Evolutionary conservation across 2,113 vertebrate genomes (phyloP).

Genomic region (Donacobius atricapilla): DNA sequence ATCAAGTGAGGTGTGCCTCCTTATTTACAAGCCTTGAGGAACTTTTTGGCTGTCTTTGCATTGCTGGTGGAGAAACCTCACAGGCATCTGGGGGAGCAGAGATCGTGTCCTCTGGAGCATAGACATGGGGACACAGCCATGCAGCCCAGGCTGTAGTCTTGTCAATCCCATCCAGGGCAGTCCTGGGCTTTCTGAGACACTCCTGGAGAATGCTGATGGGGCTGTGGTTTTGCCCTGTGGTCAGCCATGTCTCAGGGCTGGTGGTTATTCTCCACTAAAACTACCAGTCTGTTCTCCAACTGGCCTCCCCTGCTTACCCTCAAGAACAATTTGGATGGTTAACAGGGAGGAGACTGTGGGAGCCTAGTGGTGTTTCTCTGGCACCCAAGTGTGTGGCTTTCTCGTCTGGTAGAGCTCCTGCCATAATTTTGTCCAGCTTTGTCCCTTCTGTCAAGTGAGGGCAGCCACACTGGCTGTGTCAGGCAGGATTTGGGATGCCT

Average conservation of each 20-base stretch:
- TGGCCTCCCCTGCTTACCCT: not conserved
- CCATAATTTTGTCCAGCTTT: not conserved
- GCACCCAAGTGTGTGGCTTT: not conserved
- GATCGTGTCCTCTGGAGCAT: rapidly evolving
- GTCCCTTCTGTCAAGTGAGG: not conserved
- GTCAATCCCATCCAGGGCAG: not conserved
- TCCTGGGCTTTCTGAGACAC: not conserved
- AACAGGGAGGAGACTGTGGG: not conserved
- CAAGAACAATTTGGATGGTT: not conserved
- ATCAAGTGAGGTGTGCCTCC: not conserved
- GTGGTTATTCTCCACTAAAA: not conserved
- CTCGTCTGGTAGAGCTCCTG: not conserved
- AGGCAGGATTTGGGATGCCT: not conserved
- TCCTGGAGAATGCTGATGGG: not conserved
- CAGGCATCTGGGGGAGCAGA: not conserved
- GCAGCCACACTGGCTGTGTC: not conserved
- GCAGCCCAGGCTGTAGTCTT: not conserved
- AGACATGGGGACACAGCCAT: not conserved
- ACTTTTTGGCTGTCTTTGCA: not conserved
- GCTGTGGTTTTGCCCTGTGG: constrained; percentile 6
- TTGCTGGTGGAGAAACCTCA: not conserved
- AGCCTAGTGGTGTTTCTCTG: not conserved
- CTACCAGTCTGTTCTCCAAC: not conserved
- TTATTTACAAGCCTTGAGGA: not conserved
- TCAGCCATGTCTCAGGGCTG: not conserved